Evolutionary conservation across 2,797 vertebrate genomes (phyloP).

Genomic region (Falco rusticolus): DNA sequence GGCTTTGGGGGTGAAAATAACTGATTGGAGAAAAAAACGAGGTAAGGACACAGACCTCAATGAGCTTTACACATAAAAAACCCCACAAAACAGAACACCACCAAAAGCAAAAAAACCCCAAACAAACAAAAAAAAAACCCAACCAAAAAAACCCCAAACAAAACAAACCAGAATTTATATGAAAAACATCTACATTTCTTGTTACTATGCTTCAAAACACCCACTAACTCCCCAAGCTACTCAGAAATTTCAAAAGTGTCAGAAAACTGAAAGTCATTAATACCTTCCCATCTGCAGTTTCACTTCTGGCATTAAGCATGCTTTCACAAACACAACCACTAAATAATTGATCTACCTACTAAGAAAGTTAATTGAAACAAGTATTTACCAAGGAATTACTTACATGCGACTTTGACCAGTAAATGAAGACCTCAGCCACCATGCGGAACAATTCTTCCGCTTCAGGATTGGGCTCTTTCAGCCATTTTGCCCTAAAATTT

Average conservation of each 20-base stretch:
- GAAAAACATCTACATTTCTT: neutral
- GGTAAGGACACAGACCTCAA: neutral
- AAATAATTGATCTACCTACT: neutral
- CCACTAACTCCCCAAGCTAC: neutral
- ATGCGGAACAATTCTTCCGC: slow-evolving; percentile 93
- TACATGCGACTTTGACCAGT: slow-evolving; percentile 97
- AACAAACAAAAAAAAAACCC: neutral
- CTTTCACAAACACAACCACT: neutral
- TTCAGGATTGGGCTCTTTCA: slow-evolving; percentile 91
- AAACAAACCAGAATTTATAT: neutral
- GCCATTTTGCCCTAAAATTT: slow-evolving; percentile 88
- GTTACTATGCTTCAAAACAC: neutral
- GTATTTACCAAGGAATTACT: slow-evolving; percentile 54
- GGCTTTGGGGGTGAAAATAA: neutral
- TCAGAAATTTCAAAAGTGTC: neutral
- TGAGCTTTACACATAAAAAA: neutral
- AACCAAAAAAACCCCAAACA: neutral
- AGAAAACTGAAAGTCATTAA: neutral
- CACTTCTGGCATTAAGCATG: neutral
- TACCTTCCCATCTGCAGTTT: neutral
- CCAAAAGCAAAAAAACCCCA: too few species aligned
- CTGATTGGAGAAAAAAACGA: neutral
- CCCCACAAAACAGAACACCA: too few species aligned
- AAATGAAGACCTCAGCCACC: slow-evolving; percentile 97
- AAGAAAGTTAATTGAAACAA: neutral